Base-by-base conservation (phyloP, 1,140 invertebrate genomes). In the Drosophila lacteicornis region DNA sequence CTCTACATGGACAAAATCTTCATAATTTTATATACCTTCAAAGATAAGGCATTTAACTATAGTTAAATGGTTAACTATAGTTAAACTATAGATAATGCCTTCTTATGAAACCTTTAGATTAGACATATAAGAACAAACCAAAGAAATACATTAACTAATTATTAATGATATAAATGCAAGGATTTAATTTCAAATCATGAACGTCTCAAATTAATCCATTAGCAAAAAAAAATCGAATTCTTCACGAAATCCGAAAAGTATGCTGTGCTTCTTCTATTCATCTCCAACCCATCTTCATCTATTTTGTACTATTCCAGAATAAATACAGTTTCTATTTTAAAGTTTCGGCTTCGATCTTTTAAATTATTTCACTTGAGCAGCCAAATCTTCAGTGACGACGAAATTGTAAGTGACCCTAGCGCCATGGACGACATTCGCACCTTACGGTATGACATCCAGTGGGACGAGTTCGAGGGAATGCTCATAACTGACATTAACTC, bases 401-500 rank as follows among this genome's bases (percentile, higher is more conserved):
- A 77, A 60, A 77, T 69, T 77, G 2, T 0, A 17, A 58, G 65
- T 51, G 4, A 33, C 11, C 33, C 3, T 33, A 8, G 3, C n/a
- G 40, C 17, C 0, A 87, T 88, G 84, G 50, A 33, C 1, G 75
- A 87, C 75, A 11, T 53, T 3, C 73, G 85, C 11, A 79, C 49
- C 0, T 43, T 88, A 22, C 61, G 57, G 8, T 88, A 75, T 25
- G 51, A 75, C 3, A 84, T 88, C 40, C 62, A 66, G 13, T 88
- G 84, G 84, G 81, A 90, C 33, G 13, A 30, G 17, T 84, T 33
- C 42, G 47, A 90, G 1, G 59, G 53, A 4, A 56, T 66, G 61
- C 74, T 51, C 13, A 90, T 88, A 49, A 80, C 78, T 15, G 84
- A 88, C 36, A 84, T 88, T 4, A 55, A 81, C 45, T 80, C 77